Percentiles rank a stretch among this genome's conserved stretches.
Evolutionary conservation across 2,113 vertebrate species (phyloP).

Genomic region (Oncorhynchus masou): DNA sequence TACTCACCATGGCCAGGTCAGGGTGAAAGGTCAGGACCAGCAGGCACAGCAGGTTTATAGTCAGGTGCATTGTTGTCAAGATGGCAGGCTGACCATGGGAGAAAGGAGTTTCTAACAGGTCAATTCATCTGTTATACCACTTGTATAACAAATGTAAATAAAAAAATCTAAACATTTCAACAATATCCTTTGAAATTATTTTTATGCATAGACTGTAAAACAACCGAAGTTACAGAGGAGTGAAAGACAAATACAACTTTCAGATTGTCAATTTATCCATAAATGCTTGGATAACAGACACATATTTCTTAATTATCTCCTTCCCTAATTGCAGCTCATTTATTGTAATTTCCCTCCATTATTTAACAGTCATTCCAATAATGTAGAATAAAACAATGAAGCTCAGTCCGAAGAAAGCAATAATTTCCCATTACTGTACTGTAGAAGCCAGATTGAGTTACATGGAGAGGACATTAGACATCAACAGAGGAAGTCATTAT

Average conservation of each 20-base stretch:
- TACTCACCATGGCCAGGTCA: conserved; percentile 46
- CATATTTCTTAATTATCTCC: not conserved
- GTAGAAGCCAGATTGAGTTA: conserved; percentile 50
- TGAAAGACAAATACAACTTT: not conserved
- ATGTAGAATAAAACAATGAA: conserved; percentile 37
- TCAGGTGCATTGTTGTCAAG: conserved; percentile 39
- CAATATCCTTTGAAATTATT: not conserved
- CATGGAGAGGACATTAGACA: conserved; percentile 36
- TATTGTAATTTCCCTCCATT: conserved; percentile 25
- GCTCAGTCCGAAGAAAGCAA: conserved; percentile 41
- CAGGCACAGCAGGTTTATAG: conserved; percentile 30
- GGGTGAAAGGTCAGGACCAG: conserved; percentile 40
- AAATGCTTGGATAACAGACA: conserved; percentile 1
- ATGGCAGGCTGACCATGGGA: not conserved
- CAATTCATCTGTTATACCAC: not conserved
- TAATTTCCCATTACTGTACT: conserved; percentile 36
- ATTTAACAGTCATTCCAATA: conserved; percentile 27
- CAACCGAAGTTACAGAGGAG: not conserved
- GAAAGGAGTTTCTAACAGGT: not conserved
- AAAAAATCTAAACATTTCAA: too few species aligned
- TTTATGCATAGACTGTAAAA: not conserved
- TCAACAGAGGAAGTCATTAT: conserved; percentile 48
- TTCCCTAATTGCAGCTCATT: not conserved
- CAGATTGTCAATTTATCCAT: not conserved
- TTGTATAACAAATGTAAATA: not conserved